A percentile compares a stretch with the other conserved stretches of the same genome.
Conservation (phyloP, 2,888 invertebrate genomes). For the Rhabditoides inermis region DNA sequence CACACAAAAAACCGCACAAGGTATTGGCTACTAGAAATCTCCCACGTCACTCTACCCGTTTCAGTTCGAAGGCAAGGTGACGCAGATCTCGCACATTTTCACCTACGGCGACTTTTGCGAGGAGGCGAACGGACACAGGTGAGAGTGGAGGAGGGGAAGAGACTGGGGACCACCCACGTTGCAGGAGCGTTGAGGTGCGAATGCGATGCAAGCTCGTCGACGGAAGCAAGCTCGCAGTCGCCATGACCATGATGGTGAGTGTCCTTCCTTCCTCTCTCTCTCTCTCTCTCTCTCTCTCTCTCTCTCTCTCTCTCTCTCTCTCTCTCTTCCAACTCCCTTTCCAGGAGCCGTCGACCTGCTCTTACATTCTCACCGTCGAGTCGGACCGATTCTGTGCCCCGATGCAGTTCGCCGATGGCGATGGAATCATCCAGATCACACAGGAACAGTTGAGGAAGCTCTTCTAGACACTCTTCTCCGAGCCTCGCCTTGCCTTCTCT, state of each 20-base stretch:
- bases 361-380: constrained; percentile 85
- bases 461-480: no score
- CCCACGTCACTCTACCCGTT: no score
- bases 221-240: constrained; percentile 13
- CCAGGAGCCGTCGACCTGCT: constrained; percentile 81
- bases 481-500: no score
- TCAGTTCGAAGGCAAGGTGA: constrained; percentile 25
- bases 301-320: neutral
- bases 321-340: constrained; percentile 62
- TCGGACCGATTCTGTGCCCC: no score
- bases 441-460: no score
- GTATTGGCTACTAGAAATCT: constrained; percentile 26
- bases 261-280: neutral
- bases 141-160: constrained; percentile 69
- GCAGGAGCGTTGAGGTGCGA: constrained; percentile 37
- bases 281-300: neutral
- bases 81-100: constrained; percentile 76
- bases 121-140: constrained; percentile 52
- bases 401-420: no score
- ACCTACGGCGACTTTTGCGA: constrained; percentile 78
- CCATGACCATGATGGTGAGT: constrained; percentile 6
- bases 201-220: constrained; percentile 21
- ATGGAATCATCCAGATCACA: no score
- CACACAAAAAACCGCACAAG: constrained; percentile 55
- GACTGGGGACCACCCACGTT: constrained; percentile 56